Evolutionary conservation across 1,140 invertebrate species (phyloP).

Genomic region (Polypedilum vanderplanki): DNA sequence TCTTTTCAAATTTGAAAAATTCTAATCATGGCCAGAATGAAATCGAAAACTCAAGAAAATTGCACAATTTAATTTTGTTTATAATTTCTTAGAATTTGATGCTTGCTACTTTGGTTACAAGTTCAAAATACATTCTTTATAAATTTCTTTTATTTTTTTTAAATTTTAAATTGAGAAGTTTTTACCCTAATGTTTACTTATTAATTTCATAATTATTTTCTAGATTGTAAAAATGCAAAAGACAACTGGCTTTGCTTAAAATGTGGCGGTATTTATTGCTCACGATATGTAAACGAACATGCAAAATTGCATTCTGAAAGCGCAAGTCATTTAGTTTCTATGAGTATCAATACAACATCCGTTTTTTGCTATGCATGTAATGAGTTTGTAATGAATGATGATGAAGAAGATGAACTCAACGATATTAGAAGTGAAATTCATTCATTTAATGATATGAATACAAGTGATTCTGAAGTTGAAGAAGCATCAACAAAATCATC

Average conservation of each 20-base stretch:
- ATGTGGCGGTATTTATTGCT: constrained; percentile 67
- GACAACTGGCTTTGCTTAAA: constrained; percentile 71
- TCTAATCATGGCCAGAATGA: too few species aligned
- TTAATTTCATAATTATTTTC: constrained; percentile 31
- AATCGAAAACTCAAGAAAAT: too few species aligned
- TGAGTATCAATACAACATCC: constrained; percentile 66
- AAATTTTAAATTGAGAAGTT: too few species aligned
- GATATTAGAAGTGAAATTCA: constrained; percentile 48
- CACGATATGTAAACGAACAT: constrained; percentile 70
- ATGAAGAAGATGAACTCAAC: constrained; percentile 62
- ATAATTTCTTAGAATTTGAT: too few species aligned
- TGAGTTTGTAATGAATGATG: constrained; percentile 55
- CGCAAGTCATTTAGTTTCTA: constrained; percentile 60
- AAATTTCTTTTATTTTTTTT: background rate
- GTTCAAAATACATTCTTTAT: too few species aligned
- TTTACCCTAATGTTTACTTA: background rate
- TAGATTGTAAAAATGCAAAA: constrained; percentile 61
- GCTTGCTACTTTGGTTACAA: too few species aligned
- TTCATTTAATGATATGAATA: constrained; percentile 35
- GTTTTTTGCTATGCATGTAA: constrained; percentile 77
- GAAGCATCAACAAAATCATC: constrained; percentile 31
- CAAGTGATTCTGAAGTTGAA: constrained; percentile 35
- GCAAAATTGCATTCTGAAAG: constrained; percentile 64
- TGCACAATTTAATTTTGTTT: too few species aligned
- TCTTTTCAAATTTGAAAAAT: background rate